phyloP scores from a whole-genome alignment of 2,113 vertebrate species.

The Cololabis saira region DNA sequence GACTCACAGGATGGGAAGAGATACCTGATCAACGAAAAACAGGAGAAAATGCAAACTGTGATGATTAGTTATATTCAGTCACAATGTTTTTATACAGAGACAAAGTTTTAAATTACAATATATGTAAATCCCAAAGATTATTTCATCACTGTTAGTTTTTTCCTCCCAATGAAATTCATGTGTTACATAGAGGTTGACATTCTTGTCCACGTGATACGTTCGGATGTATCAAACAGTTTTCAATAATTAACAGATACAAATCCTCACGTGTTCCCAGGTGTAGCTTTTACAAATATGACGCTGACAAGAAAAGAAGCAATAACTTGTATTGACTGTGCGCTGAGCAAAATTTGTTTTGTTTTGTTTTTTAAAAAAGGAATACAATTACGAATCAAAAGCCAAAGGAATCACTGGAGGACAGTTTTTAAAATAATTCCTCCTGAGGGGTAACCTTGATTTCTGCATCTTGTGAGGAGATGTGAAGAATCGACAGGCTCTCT shows the following conservation, averaged over 20 bases:
- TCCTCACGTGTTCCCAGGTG: too few species aligned
- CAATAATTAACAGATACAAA: too few species aligned
- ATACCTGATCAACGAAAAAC: conserved; percentile 88
- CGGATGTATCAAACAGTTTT: too few species aligned
- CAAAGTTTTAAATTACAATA: too few species aligned
- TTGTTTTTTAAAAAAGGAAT: too few species aligned
- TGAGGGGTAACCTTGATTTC: conserved; percentile 54
- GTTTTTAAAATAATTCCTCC: conserved; percentile 47
- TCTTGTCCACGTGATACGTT: too few species aligned
- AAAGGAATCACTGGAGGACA: conserved; percentile 8
- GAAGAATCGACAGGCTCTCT: conserved; percentile 27
- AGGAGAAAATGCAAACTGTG: conserved; percentile 40
- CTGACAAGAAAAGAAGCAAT: background rate
- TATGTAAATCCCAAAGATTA: too few species aligned
- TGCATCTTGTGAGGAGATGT: conserved; percentile 52
- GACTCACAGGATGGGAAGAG: conserved; percentile 83
- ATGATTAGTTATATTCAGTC: background rate
- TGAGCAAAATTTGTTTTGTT: conserved; percentile 5
- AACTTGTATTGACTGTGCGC: background rate
- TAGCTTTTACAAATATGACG: background rate
- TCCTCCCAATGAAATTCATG: too few species aligned
- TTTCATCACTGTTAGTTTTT: too few species aligned
- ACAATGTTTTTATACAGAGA: too few species aligned
- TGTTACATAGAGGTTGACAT: too few species aligned
- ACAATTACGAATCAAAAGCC: conserved; percentile 28